Evolutionary conservation across 2,888 invertebrate species (phyloP).

Genomic region (Pilophorus perplexus): DNA sequence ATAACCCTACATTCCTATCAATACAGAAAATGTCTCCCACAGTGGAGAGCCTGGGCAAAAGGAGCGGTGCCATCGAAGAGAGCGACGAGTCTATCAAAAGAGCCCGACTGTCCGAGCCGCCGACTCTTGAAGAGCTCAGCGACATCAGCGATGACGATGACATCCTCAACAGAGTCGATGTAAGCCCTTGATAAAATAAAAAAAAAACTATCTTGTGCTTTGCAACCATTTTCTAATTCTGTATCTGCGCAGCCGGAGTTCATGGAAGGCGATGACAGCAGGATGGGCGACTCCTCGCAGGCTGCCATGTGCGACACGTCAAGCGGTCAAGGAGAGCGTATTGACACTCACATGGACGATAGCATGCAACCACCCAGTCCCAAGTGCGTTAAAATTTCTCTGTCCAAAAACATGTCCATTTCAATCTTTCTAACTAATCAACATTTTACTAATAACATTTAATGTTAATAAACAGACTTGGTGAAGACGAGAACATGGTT

Average conservation of each 20-base stretch:
- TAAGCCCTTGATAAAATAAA: too few relatives aligned
- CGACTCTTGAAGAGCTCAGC: conserved; percentile 62
- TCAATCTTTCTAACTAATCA: too few relatives aligned
- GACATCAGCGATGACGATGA: conserved; percentile 89
- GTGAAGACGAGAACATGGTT: conserved; percentile 70
- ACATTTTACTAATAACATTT: too few relatives aligned
- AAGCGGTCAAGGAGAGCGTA: conserved; percentile 26
- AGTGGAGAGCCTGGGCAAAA: conserved; percentile 29
- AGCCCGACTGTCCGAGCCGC: conserved; percentile 50
- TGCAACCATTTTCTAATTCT: too few relatives aligned
- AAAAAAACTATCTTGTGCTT: too few relatives aligned
- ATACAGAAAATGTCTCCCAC: too few relatives aligned
- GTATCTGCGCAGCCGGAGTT: too few relatives aligned
- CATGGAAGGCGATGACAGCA: conserved; percentile 34
- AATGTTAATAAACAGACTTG: too few relatives aligned
- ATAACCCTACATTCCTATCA: background rate
- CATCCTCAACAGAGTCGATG: conserved; percentile 75
- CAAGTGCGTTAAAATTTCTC: too few relatives aligned
- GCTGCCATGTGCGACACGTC: conserved; percentile 14
- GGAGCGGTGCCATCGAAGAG: conserved; percentile 21
- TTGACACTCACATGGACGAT: conserved; percentile 19
- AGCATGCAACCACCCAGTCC: conserved; percentile 16
- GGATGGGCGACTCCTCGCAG: conserved; percentile 30
- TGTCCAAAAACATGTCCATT: too few relatives aligned
- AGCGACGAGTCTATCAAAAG: conserved; percentile 51